These are phyloP conservation scores for Portunus trituberculatus DNA, from an alignment of 1,140 invertebrate species.

Conservation along the genomic window DNA sequence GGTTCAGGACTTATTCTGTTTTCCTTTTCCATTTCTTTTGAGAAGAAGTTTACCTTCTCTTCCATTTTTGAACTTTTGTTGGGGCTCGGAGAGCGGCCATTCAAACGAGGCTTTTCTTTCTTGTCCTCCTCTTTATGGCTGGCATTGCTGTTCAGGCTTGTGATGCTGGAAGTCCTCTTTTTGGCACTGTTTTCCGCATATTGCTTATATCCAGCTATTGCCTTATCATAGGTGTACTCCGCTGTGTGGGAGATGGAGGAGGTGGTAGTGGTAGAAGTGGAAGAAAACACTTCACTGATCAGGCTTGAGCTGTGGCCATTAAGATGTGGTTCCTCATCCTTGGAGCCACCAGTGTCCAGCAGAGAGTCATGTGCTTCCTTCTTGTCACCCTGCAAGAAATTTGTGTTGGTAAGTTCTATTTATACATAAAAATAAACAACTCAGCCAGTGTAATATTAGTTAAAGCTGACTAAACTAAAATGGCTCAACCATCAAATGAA, in stretches of 20 bases:
- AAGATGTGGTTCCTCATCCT: constrained; percentile 65
- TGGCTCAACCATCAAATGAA: too few species aligned
- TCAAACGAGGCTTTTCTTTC: constrained; percentile 78
- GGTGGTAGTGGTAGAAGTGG: constrained; percentile 41
- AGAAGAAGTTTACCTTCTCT: constrained; percentile 77
- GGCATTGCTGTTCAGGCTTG: constrained; percentile 78
- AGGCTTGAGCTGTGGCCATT: constrained; percentile 67
- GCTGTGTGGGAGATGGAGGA: constrained; percentile 54
- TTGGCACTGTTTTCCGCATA: constrained; percentile 82
- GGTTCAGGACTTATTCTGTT: constrained; percentile 67
- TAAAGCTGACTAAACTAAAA: background rate
- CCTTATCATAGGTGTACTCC: constrained; percentile 92
- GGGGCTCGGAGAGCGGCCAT: constrained; percentile 76
- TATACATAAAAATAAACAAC: background rate
- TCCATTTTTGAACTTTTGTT: constrained; percentile 60
- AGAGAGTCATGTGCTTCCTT: constrained; percentile 77
- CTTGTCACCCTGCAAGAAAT: constrained; percentile 75
- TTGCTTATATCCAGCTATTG: constrained; percentile 91
- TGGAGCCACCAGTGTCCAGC: constrained; percentile 71
- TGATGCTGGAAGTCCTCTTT: constrained; percentile 76
- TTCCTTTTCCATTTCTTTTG: constrained; percentile 74
- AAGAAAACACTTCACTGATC: constrained; percentile 38
- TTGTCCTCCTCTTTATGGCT: constrained; percentile 78
- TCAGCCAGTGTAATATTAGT: background rate
- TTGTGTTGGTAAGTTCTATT: background rate